phyloP scores from a whole-genome alignment of 2,888 invertebrate species.

The Didymodactylos carnosus region DNA sequence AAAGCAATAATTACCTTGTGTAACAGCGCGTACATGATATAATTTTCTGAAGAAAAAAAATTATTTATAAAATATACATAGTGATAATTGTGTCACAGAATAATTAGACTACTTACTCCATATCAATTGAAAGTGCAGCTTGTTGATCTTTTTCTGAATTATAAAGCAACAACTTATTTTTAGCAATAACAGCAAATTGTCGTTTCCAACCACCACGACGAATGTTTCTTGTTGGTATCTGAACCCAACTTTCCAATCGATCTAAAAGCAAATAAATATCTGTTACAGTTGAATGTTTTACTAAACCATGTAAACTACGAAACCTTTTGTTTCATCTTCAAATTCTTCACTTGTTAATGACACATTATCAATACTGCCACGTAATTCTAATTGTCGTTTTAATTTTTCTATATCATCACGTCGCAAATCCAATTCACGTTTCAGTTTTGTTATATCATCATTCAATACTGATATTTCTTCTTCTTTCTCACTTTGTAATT shows the following conservation, averaged over 20 bases:
- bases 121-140: constrained; percentile 55
- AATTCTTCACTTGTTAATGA: not conserved
- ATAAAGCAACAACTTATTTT: constrained; percentile 87
- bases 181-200: constrained; percentile 86
- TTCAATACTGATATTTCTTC: not conserved
- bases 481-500: not conserved
- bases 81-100: constrained; percentile 1
- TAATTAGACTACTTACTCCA: constrained; percentile 48
- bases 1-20: constrained; percentile 41
- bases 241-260: constrained; percentile 76
- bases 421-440: not conserved
- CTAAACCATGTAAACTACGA: not conserved
- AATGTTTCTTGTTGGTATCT: constrained; percentile 81
- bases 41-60: constrained; percentile 53
- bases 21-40: constrained; percentile 91
- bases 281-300: no score
- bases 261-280: no score
- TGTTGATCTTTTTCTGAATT: constrained; percentile 37
- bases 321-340: not conserved
- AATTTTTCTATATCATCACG: not conserved
- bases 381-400: not conserved
- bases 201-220: constrained; percentile 85
- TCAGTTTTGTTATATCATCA: not conserved
- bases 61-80: not conserved
- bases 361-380: not conserved